Evolutionary conservation across 2,113 vertebrate species (phyloP).

Genomic region (Tinamus guttatus): DNA sequence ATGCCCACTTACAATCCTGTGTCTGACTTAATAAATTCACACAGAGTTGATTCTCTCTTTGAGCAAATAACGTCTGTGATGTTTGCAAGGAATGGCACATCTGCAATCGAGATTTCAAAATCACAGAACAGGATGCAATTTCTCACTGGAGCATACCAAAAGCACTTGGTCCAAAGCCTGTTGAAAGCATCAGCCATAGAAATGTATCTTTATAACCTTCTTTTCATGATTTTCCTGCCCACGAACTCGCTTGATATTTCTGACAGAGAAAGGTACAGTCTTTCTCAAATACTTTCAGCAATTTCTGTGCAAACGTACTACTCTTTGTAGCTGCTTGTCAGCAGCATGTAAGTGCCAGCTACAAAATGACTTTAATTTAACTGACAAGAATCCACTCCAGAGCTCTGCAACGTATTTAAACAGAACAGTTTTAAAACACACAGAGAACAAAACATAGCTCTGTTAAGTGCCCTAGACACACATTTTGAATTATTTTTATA

Average conservation of each 20-base stretch:
- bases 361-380: not conserved
- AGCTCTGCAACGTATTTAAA: constrained; percentile 2
- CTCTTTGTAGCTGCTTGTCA: constrained; percentile 4
- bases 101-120: constrained; percentile 25
- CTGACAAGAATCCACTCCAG: not conserved
- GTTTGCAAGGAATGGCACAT: constrained; percentile 37
- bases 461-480: not conserved
- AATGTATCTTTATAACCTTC: constrained; percentile 1
- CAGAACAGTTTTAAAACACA: not conserved
- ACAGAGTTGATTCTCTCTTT: constrained; percentile 25
- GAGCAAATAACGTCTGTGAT: constrained; percentile 27
- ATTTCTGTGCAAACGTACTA: not conserved
- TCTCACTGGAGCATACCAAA: not conserved
- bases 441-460: not conserved
- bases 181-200: not conserved
- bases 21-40: constrained; percentile 29
- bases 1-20: not conserved
- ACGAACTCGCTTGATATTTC: not conserved
- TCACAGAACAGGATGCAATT: constrained; percentile 8
- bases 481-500: constrained; percentile 15
- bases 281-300: not conserved
- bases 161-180: constrained; percentile 6
- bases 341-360: not conserved
- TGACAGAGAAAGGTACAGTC: not conserved
- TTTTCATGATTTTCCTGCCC: not conserved